These are phyloP conservation scores for Cenopis cana DNA, from an alignment of 2,888 invertebrate species.

Conservation along the genomic window DNA sequence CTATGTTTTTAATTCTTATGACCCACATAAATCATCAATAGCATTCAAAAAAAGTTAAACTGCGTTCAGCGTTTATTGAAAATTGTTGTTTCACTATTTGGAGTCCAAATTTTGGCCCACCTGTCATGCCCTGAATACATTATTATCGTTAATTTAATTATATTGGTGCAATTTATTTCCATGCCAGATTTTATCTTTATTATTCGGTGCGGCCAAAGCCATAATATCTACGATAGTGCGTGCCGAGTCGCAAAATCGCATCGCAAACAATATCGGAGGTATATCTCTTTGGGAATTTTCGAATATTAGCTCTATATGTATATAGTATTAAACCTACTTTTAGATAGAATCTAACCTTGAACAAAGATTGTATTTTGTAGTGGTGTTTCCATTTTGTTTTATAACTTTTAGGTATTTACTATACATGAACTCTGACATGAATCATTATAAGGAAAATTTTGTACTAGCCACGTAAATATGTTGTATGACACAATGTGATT, in stretches of 20 bases:
- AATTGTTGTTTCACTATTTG: too few species aligned
- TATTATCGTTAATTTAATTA: conserved; percentile 8
- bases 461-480: conserved; percentile 83
- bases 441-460: conserved; percentile 78
- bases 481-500: conserved; percentile 85
- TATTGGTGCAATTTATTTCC: conserved; percentile 27
- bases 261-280: not conserved
- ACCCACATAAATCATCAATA: too few species aligned
- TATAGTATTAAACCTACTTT: conserved; percentile 45
- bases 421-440: conserved; percentile 56
- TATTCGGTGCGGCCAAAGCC: conserved; percentile 8
- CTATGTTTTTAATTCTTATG: too few species aligned
- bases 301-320: conserved; percentile 32
- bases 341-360: conserved; percentile 49
- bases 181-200: conserved; percentile 20
- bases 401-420: conserved; percentile 61
- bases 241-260: not conserved
- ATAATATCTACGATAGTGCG: conserved; percentile 3
- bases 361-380: conserved; percentile 70
- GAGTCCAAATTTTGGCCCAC: too few species aligned
- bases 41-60: too few species aligned
- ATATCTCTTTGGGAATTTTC: conserved; percentile 1
- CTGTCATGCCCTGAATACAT: not conserved
- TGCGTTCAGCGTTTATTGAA: too few species aligned
- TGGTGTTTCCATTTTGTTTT: conserved; percentile 63